Conservation (phyloP, 2,113 vertebrate genomes). For the Spheniscus mendiculus region DNA sequence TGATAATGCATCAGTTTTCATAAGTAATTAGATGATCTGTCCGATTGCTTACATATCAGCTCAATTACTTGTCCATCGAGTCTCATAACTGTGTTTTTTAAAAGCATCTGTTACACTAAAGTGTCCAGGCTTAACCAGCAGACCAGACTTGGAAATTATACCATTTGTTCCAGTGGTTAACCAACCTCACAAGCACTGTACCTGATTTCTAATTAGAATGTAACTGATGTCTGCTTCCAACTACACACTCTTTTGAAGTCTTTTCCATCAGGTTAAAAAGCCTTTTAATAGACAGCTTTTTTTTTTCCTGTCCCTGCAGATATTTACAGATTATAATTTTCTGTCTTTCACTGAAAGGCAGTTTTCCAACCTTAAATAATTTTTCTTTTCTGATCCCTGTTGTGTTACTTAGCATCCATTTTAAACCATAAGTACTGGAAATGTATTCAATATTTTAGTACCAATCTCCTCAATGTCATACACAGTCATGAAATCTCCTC, state of each 20-base stretch:
- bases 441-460: not conserved
- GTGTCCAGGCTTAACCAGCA: not conserved
- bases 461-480: not conserved
- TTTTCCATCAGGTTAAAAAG: not conserved
- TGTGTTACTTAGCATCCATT: not conserved
- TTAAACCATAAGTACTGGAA: not conserved
- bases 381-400: not conserved
- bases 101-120: not conserved
- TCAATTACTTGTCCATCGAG: not conserved
- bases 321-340: not conserved
- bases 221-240: not conserved
- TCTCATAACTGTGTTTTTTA: not conserved
- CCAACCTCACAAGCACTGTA: not conserved
- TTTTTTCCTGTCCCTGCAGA: not conserved
- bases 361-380: not conserved
- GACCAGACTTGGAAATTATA: not conserved
- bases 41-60: not conserved
- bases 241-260: not conserved
- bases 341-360: not conserved
- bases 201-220: not conserved
- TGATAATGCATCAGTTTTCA: not conserved
- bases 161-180: slow-evolving; percentile 12
- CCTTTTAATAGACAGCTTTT: not conserved
- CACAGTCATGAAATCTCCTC: not conserved
- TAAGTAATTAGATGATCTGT: not conserved